These are phyloP conservation scores for Altica lythri DNA, from an alignment of 2,888 invertebrate species.

Conservation along the genomic window DNA sequence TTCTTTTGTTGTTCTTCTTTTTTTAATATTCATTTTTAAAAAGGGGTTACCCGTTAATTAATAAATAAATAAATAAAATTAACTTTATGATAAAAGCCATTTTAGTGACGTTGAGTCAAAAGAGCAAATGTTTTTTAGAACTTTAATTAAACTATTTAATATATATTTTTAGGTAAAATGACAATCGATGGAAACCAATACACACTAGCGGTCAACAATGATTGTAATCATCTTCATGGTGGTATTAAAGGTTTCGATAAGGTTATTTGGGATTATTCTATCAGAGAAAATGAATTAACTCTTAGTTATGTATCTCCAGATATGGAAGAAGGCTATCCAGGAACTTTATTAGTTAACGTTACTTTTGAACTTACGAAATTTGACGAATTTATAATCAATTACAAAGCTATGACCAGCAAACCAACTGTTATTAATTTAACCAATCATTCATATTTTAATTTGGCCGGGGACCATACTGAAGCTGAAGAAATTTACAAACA, in stretches of 20 bases:
- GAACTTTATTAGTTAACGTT: slow-evolving; percentile 72
- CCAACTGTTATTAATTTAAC: slow-evolving; percentile 85
- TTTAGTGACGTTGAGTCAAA: too few relatives aligned
- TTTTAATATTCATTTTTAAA: too few relatives aligned
- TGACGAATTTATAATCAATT: slow-evolving; percentile 75
- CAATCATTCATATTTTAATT: slow-evolving; percentile 88
- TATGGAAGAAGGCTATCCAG: slow-evolving; percentile 88
- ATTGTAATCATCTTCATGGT: slow-evolving; percentile 78
- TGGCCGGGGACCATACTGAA: slow-evolving; percentile 83
- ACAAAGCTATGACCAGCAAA: slow-evolving; percentile 75
- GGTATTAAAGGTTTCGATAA: slow-evolving; percentile 84
- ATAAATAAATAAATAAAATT: too few relatives aligned
- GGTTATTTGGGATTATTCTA: slow-evolving; percentile 41
- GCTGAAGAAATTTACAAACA: slow-evolving; percentile 69
- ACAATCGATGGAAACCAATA: slow-evolving; percentile 68
- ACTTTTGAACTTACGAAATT: slow-evolving; percentile 73
- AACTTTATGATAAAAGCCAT: too few relatives aligned
- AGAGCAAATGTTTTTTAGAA: background rate
- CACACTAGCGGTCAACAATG: slow-evolving; percentile 71
- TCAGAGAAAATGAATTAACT: slow-evolving; percentile 60
- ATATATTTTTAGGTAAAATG: slow-evolving; percentile 24
- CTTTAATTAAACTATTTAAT: background rate
- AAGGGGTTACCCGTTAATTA: too few relatives aligned
- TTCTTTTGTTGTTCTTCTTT: too few relatives aligned
- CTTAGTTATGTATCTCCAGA: slow-evolving; percentile 78